A percentile compares a stretch with the other conserved stretches of the same genome.
Evolutionary conservation across 1,140 invertebrate species (phyloP).

Genomic region (Magallana ariakensis): DNA sequence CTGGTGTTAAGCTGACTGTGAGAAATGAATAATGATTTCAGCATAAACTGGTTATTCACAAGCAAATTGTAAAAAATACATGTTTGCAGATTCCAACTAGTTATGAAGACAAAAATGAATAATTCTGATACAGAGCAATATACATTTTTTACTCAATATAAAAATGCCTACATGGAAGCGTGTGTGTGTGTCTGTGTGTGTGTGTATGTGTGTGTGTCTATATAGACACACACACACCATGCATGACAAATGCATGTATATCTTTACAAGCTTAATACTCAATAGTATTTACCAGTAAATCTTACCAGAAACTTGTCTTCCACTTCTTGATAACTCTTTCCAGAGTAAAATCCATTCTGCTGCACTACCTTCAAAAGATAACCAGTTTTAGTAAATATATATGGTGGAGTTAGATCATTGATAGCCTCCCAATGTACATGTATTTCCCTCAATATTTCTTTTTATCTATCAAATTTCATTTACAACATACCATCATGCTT

Average conservation of each 20-base stretch:
- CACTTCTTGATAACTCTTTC: neutral
- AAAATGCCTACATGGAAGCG: too few relatives aligned
- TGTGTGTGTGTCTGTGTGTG: too few relatives aligned
- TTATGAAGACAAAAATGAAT: too few relatives aligned
- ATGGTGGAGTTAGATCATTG: neutral
- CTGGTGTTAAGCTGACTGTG: neutral
- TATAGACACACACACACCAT: too few relatives aligned
- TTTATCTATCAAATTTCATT: neutral
- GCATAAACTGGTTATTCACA: neutral
- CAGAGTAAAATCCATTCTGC: slow-evolving; percentile 11
- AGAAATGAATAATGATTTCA: neutral
- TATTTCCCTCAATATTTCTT: neutral
- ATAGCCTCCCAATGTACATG: neutral
- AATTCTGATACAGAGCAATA: too few relatives aligned
- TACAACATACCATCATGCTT: slow-evolving; percentile 2
- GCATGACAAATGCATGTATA: neutral
- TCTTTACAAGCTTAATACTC: neutral
- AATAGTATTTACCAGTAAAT: neutral
- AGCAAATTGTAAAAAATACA: neutral
- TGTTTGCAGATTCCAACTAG: too few relatives aligned
- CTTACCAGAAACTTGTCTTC: slow-evolving; percentile 15
- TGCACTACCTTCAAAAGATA: neutral
- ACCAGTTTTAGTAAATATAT: neutral
- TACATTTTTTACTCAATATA: too few relatives aligned
- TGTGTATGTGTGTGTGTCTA: too few relatives aligned